A percentile compares a stretch with the other conserved stretches of the same genome.
These are phyloP conservation scores for Aphelenchoides avenae DNA, from an alignment of 1,140 invertebrate species.

Conservation along the genomic window DNA sequence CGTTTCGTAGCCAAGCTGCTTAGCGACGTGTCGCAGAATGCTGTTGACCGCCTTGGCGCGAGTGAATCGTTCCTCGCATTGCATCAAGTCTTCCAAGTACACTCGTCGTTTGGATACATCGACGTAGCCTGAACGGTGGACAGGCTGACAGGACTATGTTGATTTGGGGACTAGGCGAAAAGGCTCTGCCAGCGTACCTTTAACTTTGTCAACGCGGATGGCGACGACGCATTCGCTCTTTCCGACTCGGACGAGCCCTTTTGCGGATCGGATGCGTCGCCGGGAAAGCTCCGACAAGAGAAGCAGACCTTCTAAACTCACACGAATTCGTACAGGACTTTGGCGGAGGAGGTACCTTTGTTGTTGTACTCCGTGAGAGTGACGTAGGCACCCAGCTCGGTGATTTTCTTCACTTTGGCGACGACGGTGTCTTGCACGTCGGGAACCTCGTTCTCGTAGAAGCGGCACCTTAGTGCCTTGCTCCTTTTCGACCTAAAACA, in stretches of 20 bases:
- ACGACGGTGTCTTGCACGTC: conserved; percentile 99
- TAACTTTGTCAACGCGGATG: conserved; percentile 97
- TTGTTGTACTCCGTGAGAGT: conserved; percentile 95
- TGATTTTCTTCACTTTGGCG: conserved; percentile 96
- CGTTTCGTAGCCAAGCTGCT: conserved; percentile 81
- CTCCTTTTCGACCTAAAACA: too few species aligned
- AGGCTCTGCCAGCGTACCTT: conserved; percentile 70
- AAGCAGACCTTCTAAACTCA: conserved; percentile 63
- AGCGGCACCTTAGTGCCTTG: too few species aligned
- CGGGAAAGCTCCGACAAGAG: conserved; percentile 85
- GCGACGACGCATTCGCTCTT: conserved; percentile 98
- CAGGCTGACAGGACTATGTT: background rate
- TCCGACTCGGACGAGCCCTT: conserved; percentile 96
- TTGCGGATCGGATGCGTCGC: conserved; percentile 95
- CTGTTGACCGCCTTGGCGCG: conserved; percentile 95
- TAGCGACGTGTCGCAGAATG: conserved; percentile 91
- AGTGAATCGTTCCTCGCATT: conserved; percentile 95
- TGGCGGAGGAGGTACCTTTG: conserved; percentile 86
- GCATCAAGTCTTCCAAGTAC: conserved; percentile 91
- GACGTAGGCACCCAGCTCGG: conserved; percentile 97
- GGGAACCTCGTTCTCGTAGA: conserved; percentile 94
- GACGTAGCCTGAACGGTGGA: conserved; percentile 77
- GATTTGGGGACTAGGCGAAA: conserved; percentile 3
- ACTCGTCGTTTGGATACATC: conserved; percentile 98
- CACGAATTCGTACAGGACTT: background rate